Base-by-base conservation (phyloP, 2,888 invertebrate species). In the Syrphus vitripennis region DNA sequence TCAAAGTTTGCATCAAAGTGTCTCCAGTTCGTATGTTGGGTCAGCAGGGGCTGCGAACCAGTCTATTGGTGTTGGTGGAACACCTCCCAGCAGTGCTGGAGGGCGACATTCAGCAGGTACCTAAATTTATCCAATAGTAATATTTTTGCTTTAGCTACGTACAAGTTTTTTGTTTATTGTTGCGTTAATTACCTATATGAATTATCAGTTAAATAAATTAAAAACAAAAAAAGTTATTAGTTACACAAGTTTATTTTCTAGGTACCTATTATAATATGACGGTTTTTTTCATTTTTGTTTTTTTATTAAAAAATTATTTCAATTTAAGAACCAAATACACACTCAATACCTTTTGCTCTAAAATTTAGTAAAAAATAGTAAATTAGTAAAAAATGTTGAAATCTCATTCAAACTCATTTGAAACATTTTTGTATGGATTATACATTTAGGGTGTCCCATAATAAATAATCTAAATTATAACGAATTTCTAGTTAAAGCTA, bases 21-120 rank as follows among this genome's bases (percentile, higher is more conserved):
- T 88, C n/a, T 81, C 88, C 3, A 88, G 88, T 10, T 77, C 88
- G 16, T 89, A 90, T 29, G 90, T 91, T 84, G 91, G 90, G 6
- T 89, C 86, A 26, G 37, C 89, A 9, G 89, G 90, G 0, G 90
- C 42, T 88, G 10, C 90, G 89, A 90, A 89, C 88, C 91, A 90
- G 61, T 90, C 91, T 29, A 78, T 90, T 59, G 86, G 82, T 45
- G 75, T 74, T 90, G 67, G 45, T n/a, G 79, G 71, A 45, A 91
- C 91, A 79, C 91, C 91, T 48, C 92, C 91, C 1, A 91, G 90
- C 70, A 91, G 92, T 69, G 91, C 91, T 69, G 91, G 91, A 24
- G 88, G 90, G 34, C 89, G 90, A 55, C 65, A 82, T 45, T 57
- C 87, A 45, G 45, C 81, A 61, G 87, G 87, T 87, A 87, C 70